phyloP scores from a whole-genome alignment of 2,113 vertebrate species.

The human region GRCh38 chrX:112314001-112314500 shows the following conservation, averaged over 20 bases:
- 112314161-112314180: neutral
- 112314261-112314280: neutral
- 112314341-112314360: neutral
- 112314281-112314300: neutral
- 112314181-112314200: neutral
- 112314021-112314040: neutral
- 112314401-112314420: neutral
- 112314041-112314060: neutral
- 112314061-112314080: neutral
- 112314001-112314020: neutral
- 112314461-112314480: neutral
- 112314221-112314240: neutral
- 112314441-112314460: neutral
- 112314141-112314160: neutral
- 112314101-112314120: neutral
- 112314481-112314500: neutral
- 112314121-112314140: neutral
- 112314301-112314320: neutral
- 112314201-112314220: neutral
- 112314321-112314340: neutral
- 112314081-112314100: conserved; percentile 9
- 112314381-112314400: neutral
- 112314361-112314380: neutral
- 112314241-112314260: neutral
- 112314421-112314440: neutral